Evolutionary conservation across 2,888 invertebrate genomes (phyloP).

Genomic region (Euzophera pinguis): DNA sequence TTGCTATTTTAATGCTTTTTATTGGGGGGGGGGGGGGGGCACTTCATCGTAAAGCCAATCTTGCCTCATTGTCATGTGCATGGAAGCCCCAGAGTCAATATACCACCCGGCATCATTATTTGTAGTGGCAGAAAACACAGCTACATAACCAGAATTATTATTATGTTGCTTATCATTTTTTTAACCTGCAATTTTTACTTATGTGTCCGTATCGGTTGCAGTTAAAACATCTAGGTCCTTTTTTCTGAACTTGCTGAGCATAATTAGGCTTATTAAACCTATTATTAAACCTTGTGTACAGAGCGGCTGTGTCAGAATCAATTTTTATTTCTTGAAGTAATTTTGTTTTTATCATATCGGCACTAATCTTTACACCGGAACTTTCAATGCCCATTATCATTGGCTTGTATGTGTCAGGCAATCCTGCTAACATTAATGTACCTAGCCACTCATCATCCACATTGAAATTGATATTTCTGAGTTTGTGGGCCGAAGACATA

Average conservation of each 20-base stretch:
- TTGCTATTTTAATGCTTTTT: neutral
- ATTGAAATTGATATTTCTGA: neutral
- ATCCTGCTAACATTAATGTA: neutral
- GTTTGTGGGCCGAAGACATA: neutral
- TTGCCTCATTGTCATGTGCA: neutral
- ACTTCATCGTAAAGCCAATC: neutral
- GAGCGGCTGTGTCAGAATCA: slow-evolving; percentile 16
- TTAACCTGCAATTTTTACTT: neutral
- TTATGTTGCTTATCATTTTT: neutral
- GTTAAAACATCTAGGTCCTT: neutral
- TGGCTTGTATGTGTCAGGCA: neutral
- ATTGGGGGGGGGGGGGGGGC: neutral
- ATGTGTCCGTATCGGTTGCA: neutral
- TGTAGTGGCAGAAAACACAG: neutral
- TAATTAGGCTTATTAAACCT: neutral
- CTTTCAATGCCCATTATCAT: slow-evolving; percentile 2
- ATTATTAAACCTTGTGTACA: slow-evolving; percentile 7
- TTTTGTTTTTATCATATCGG: neutral
- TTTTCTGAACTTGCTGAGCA: no score
- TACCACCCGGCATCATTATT: neutral
- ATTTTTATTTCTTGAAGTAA: slow-evolving; percentile 12
- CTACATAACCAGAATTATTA: neutral
- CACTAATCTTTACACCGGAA: neutral
- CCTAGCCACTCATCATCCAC: slow-evolving; percentile 1
- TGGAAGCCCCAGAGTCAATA: neutral